These are phyloP conservation scores for Melanostoma mellinum DNA, from an alignment of 2,888 invertebrate genomes.

Conservation along the genomic window DNA sequence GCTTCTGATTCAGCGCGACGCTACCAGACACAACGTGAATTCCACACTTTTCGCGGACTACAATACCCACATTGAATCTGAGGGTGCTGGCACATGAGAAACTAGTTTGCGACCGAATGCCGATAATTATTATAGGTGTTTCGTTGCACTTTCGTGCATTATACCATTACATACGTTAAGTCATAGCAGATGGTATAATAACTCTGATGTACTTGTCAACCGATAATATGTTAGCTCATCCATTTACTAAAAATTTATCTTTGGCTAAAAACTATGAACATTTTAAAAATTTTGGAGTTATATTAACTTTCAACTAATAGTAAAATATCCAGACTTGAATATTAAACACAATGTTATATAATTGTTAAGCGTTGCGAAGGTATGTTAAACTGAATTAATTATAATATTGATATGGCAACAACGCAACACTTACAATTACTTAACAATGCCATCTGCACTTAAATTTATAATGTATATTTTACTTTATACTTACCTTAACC, in stretches of 20 bases:
- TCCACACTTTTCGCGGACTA: too few relatives aligned
- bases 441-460: too few relatives aligned
- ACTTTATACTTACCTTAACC: too few relatives aligned
- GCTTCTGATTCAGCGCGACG: too few relatives aligned
- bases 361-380: conserved; percentile 11
- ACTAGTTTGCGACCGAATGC: too few relatives aligned
- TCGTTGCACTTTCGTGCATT: not conserved
- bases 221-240: conserved; percentile 16
- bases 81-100: too few relatives aligned
- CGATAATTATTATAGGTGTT: too few relatives aligned
- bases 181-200: conserved; percentile 3
- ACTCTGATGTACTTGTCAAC: conserved; percentile 10
- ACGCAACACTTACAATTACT: too few relatives aligned
- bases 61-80: too few relatives aligned
- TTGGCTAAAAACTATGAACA: conserved; percentile 22
- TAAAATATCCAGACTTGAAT: not conserved
- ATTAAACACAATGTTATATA: not conserved
- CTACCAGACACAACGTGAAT: too few relatives aligned
- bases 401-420: too few relatives aligned
- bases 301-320: conserved; percentile 3
- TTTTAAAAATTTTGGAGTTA: conserved; percentile 17
- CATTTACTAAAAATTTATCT: conserved; percentile 22
- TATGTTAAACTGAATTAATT: conserved; percentile 9
- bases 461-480: too few relatives aligned
- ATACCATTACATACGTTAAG: conserved; percentile 18